Evolutionary conservation across 2,888 invertebrate genomes (phyloP), one percentile per base, ranked within the genome.

Genomic region (Hypsopygia costalis): DNA sequence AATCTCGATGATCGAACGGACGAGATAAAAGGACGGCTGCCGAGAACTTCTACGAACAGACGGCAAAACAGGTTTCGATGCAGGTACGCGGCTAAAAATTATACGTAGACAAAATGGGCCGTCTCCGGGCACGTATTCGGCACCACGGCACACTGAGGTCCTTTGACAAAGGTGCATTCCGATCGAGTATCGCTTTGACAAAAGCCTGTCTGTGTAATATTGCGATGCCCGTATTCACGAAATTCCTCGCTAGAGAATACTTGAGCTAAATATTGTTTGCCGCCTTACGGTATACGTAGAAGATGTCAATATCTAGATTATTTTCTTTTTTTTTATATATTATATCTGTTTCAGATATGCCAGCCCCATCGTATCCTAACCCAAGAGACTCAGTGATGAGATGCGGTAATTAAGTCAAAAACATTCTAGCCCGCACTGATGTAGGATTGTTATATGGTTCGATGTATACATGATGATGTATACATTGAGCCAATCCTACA

Each of bases 21-120:
- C 49, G 58, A 71, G 69, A 76, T 73, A 74, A 80, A 72, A 67
- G 65, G 56, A 65, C 57, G 66, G 58, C 63, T 65, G 62, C 62
- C 58, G 62, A 63, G 62, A 54, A 62, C 63, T 80, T 78, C 79
- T 78, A 71, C 69, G 76, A 78, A 80, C 60, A 55, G 66, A 52
- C 63, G 58, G 66, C 62, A 44, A 74, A 87, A 87, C 87, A 69
- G 81, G 87, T 87, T 76, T 72, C 73, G 62, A 61, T 71, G 65
- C 86, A 87, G 86, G 87, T 83, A 86, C 69, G 56, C 76, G 71
- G 71, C 70, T 70, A 78, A 81, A 82, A 81, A 77, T 85, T 80
- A 80, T 81, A 77, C 73, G 78, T 81, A 82, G 82, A 80, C 76
- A 73, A 80, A 78, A 71, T 69, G 62, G 54, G 47, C 12, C 53